phyloP scores from a whole-genome alignment of 2,888 invertebrate genomes.

The Charanyca ferruginea region DNA sequence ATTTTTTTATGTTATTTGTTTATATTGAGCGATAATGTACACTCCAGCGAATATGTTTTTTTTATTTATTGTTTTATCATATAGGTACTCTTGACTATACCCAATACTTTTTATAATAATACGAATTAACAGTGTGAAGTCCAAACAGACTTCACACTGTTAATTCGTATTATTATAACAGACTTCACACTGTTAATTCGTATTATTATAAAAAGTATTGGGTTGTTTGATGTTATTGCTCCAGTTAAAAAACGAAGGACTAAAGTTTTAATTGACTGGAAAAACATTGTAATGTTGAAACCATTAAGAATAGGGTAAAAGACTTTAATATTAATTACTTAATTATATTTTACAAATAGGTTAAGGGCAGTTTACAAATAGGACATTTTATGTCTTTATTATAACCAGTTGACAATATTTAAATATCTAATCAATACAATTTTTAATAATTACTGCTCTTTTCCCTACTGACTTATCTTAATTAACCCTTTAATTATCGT shows the following conservation, averaged over 20 bases:
- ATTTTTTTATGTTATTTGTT: slow-evolving; percentile 58
- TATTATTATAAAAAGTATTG: too few relatives aligned
- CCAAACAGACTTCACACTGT: too few relatives aligned
- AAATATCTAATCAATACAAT: slow-evolving; percentile 1
- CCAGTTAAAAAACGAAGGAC: too few relatives aligned
- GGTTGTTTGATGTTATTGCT: too few relatives aligned
- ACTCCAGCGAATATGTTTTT: slow-evolving; percentile 29
- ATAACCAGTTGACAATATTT: slow-evolving; percentile 14
- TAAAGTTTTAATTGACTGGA: neutral
- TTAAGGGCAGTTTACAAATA: too few relatives aligned
- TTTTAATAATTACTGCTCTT: slow-evolving; percentile 32
- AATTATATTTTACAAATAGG: slow-evolving; percentile 5
- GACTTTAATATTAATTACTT: neutral
- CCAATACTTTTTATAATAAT: too few relatives aligned
- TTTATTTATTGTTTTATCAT: slow-evolving; percentile 30
- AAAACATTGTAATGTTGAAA: neutral
- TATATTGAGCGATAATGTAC: slow-evolving; percentile 51
- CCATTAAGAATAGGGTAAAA: too few relatives aligned
- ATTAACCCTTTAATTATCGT: slow-evolving; percentile 39
- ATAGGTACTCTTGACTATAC: slow-evolving; percentile 42
- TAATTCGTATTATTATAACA: too few relatives aligned
- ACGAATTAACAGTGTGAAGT: too few relatives aligned
- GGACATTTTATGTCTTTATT: slow-evolving; percentile 21
- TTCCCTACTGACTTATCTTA: slow-evolving; percentile 21
- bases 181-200: too few relatives aligned